Conservation (phyloP, 2,113 vertebrate species). For the Siphamia tubifer region DNA sequence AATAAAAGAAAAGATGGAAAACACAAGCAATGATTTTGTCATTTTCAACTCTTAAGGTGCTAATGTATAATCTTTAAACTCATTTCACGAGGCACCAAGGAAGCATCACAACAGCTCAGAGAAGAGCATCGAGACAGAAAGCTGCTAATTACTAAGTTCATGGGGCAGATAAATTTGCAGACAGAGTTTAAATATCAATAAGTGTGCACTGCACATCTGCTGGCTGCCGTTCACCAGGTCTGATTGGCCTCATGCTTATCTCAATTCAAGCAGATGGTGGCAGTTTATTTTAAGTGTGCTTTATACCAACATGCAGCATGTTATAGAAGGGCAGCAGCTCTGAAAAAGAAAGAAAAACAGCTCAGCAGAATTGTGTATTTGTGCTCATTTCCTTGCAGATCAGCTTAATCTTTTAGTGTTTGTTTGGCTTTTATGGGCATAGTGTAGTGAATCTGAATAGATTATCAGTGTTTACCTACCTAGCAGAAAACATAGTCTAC, state of each 20-base stretch:
- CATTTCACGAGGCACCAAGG: slow-evolving; percentile 14
- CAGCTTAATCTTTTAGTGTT: slow-evolving; percentile 12
- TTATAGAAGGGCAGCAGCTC: slow-evolving; percentile 23
- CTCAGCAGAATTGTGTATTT: slow-evolving; percentile 30
- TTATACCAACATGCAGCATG: slow-evolving; percentile 25
- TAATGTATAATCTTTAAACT: slow-evolving; percentile 12
- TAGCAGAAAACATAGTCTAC: too few relatives aligned
- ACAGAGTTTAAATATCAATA: slow-evolving; percentile 66
- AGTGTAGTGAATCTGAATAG: neutral
- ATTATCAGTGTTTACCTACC: neutral
- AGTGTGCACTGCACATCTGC: slow-evolving; percentile 58
- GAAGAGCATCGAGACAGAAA: slow-evolving; percentile 45
- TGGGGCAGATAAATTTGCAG: slow-evolving; percentile 42
- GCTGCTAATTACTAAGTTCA: slow-evolving; percentile 68
- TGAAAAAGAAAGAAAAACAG: slow-evolving; percentile 21
- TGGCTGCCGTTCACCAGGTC: slow-evolving; percentile 41
- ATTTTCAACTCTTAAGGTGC: neutral
- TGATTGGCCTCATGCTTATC: slow-evolving; percentile 69
- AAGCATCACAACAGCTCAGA: slow-evolving; percentile 21
- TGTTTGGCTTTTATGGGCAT: slow-evolving; percentile 6
- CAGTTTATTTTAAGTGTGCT: slow-evolving; percentile 59
- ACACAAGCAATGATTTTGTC: neutral
- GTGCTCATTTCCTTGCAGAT: slow-evolving; percentile 39
- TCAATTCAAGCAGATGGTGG: slow-evolving; percentile 70
- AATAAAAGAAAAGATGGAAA: too few relatives aligned